These are phyloP conservation scores for Hippocampus guttulatus DNA, from an alignment of 2,113 vertebrate species.

Conservation along the genomic window DNA sequence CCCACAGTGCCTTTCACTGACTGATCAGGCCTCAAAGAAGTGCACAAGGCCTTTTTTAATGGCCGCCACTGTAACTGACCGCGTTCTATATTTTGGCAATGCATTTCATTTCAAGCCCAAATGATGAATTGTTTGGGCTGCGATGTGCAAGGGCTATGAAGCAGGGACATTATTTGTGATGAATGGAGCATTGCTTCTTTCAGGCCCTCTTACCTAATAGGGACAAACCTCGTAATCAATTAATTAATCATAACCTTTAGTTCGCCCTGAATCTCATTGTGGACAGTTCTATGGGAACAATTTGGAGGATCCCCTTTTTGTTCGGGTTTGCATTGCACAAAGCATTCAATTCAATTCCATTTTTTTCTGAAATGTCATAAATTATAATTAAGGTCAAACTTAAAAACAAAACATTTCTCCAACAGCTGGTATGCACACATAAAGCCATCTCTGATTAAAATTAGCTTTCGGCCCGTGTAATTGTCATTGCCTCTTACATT, in stretches of 20 bases:
- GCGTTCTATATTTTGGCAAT: constrained; percentile 40
- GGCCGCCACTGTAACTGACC: constrained; percentile 64
- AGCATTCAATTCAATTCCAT: too few species aligned
- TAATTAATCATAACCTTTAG: constrained; percentile 3
- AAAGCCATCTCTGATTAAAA: background rate
- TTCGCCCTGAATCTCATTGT: background rate
- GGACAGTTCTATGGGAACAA: background rate
- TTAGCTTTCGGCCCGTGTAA: too few species aligned
- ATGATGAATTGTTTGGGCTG: background rate
- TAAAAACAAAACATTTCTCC: too few species aligned
- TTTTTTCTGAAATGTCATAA: too few species aligned
- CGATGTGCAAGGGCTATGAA: background rate
- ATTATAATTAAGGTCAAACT: too few species aligned
- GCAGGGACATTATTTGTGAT: background rate
- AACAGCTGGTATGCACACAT: background rate
- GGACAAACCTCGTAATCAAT: background rate
- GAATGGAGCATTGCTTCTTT: background rate
- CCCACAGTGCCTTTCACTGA: constrained; percentile 77
- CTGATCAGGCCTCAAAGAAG: constrained; percentile 69
- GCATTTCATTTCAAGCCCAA: constrained; percentile 4
- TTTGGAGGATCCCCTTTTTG: background rate
- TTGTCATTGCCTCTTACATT: background rate
- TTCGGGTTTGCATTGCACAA: too few species aligned
- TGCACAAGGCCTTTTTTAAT: constrained; percentile 59
- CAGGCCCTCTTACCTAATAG: background rate